Conservation (phyloP, 92 coral and sea anemone genomes). For the Anthopleura xanthogrammica region DNA sequence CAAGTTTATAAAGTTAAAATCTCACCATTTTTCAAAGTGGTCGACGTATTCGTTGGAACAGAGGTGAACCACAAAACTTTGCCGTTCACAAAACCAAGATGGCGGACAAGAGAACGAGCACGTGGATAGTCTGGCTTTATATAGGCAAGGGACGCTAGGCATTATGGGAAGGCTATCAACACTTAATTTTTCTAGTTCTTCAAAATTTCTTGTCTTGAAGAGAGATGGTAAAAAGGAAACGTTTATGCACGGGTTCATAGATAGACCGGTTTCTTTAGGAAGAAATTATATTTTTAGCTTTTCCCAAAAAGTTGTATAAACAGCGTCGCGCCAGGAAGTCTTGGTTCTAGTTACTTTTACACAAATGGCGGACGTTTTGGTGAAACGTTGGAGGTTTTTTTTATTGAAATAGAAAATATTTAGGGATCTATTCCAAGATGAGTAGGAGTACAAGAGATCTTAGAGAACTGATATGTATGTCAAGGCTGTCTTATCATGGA, state of each 20-base stretch:
- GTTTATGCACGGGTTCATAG: background rate
- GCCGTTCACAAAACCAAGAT: constrained; percentile 57
- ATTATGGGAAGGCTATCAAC: constrained; percentile 19
- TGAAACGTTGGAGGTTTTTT: background rate
- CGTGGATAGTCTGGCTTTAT: constrained; percentile 28
- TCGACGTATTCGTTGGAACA: constrained; percentile 99
- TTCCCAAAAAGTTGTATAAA: background rate
- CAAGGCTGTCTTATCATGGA: constrained; percentile 85
- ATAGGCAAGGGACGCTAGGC: constrained; percentile 23
- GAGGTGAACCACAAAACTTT: constrained; percentile 95
- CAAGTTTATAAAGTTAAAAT: background rate
- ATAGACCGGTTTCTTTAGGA: background rate
- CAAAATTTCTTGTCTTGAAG: background rate
- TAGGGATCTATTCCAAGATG: constrained; percentile 38
- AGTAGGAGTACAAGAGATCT: constrained; percentile 87
- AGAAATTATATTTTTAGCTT: background rate
- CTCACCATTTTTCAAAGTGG: constrained; percentile 92
- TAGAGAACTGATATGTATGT: constrained; percentile 80
- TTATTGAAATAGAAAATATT: constrained; percentile 7
- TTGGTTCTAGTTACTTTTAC: background rate
- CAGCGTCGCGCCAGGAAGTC: background rate
- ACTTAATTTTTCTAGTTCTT: background rate
- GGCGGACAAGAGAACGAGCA: constrained; percentile 67
- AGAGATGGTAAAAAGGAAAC: background rate
- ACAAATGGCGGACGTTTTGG: constrained; percentile 19